Conservation (phyloP, 1,140 invertebrate genomes). For the Drosophila pectinifera region DNA sequence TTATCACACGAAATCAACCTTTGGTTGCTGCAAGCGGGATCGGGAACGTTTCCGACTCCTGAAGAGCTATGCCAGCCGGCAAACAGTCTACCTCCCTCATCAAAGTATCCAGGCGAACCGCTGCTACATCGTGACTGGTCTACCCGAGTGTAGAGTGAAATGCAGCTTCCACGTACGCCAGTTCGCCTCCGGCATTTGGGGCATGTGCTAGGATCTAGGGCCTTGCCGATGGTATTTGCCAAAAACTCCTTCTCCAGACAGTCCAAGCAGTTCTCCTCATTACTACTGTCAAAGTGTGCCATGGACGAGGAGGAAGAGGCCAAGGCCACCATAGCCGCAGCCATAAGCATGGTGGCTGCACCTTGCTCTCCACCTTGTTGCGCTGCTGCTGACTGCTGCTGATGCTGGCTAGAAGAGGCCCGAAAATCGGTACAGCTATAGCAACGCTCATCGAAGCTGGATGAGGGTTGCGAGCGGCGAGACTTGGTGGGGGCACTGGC, state of each 20-base stretch:
- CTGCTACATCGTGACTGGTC: constrained; percentile 69
- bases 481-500: constrained; percentile 70
- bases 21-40: constrained; percentile 58
- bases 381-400: constrained; percentile 12
- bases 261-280: constrained; percentile 79
- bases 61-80: constrained; percentile 42
- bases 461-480: constrained; percentile 60
- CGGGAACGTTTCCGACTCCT: constrained; percentile 6
- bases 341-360: constrained; percentile 60
- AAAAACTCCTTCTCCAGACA: constrained; percentile 83
- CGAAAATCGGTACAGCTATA: constrained; percentile 80
- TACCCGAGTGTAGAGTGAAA: constrained; percentile 60
- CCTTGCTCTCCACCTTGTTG: constrained; percentile 9
- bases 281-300: constrained; percentile 60
- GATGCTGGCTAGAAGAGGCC: constrained; percentile 13
- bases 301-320: constrained; percentile 42
- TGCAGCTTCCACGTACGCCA: constrained; percentile 55
- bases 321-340: constrained; percentile 60
- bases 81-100: constrained; percentile 59
- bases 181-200: constrained; percentile 64
- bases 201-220: constrained; percentile 64
- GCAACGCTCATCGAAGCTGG: constrained; percentile 77
- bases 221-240: constrained; percentile 80
- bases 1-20: constrained; percentile 77
- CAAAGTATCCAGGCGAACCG: constrained; percentile 66